These are phyloP conservation scores for Antedon mediterranea DNA, from an alignment of 53 echinoderm and acorn worm genomes.

Conservation along the genomic window DNA sequence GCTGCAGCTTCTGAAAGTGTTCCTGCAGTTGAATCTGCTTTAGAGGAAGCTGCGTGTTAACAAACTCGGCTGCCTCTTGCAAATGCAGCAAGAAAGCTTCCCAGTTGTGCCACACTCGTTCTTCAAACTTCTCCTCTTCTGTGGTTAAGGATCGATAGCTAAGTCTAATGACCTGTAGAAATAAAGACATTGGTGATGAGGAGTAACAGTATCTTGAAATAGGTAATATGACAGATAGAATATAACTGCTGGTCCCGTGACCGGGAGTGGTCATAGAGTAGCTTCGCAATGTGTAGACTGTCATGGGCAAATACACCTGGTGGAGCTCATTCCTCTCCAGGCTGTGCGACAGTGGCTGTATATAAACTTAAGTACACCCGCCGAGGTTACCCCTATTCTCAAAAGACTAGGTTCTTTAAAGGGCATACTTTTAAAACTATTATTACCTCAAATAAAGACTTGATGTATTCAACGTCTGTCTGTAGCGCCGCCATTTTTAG, in stretches of 20 bases:
- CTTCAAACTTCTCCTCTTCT: conserved; percentile 89
- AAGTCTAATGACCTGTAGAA: conserved; percentile 68
- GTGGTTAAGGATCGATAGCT: conserved; percentile 74
- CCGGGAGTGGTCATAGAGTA: no score
- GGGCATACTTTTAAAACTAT: background rate
- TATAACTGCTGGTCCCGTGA: no score
- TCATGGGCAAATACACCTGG: no score
- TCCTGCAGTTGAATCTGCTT: conserved; percentile 61
- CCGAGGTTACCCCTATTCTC: background rate
- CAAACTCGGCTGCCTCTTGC: conserved; percentile 96
- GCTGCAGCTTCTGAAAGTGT: conserved; percentile 39
- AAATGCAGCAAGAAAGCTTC: conserved; percentile 91
- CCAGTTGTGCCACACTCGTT: conserved; percentile 99
- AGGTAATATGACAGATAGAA: no score
- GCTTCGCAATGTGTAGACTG: no score
- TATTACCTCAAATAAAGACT: conserved; percentile 91
- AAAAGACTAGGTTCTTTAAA: no score
- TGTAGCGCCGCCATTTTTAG: conserved; percentile 85
- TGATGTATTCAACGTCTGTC: conserved; percentile 90
- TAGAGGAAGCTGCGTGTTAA: conserved; percentile 81
- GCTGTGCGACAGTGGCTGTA: no score
- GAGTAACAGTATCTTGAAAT: no score
- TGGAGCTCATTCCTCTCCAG: background rate
- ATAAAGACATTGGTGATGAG: no score
- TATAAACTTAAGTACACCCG: no score